Conservation (phyloP, 2,113 vertebrate genomes). For the Saimiri boliviensis region DNA sequence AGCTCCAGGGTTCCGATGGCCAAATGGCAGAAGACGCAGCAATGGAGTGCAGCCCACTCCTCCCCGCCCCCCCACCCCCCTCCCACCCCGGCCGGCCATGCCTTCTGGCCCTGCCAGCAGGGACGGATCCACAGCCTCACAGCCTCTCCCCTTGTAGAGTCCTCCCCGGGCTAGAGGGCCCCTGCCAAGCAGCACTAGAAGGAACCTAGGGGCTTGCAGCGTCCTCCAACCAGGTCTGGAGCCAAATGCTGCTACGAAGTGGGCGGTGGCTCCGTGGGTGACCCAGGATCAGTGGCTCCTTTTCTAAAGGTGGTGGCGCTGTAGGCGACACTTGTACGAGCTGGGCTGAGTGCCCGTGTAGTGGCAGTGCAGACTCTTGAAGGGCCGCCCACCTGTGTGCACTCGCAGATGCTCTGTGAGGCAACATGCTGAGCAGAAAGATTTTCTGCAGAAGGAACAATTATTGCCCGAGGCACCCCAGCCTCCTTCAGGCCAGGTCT, state of each 20-base stretch:
- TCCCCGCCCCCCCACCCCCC: too few relatives aligned
- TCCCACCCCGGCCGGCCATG: conserved; percentile 74
- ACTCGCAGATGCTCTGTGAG: conserved; percentile 96
- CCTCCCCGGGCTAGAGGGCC: conserved; percentile 13
- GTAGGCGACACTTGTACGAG: conserved; percentile 94
- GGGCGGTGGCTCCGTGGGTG: conserved; percentile 68
- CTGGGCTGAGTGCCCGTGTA: conserved; percentile 95
- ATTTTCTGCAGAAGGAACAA: conserved; percentile 95
- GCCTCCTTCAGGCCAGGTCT: conserved; percentile 87
- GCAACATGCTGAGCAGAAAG: conserved; percentile 95
- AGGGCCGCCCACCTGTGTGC: conserved; percentile 89
- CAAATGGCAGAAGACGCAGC: conserved; percentile 94
- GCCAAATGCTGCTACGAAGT: conserved; percentile 75
- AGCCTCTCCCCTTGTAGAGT: conserved; percentile 82
- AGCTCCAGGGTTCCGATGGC: conserved; percentile 92
- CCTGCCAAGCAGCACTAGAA: conserved; percentile 60
- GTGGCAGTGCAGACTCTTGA: conserved; percentile 93
- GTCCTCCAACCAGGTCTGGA: conserved; percentile 73
- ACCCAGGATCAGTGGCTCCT: conserved; percentile 83
- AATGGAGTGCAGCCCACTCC: conserved; percentile 83
- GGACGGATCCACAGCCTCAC: conserved; percentile 91
- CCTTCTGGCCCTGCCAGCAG: conserved; percentile 86
- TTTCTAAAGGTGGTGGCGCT: conserved; percentile 93
- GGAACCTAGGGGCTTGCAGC: conserved; percentile 77
- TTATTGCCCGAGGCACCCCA: conserved; percentile 92